Evolutionary conservation across 37 sponge, comb jelly and placozoan species (phyloP).

Genomic region (Geodia barretti): DNA sequence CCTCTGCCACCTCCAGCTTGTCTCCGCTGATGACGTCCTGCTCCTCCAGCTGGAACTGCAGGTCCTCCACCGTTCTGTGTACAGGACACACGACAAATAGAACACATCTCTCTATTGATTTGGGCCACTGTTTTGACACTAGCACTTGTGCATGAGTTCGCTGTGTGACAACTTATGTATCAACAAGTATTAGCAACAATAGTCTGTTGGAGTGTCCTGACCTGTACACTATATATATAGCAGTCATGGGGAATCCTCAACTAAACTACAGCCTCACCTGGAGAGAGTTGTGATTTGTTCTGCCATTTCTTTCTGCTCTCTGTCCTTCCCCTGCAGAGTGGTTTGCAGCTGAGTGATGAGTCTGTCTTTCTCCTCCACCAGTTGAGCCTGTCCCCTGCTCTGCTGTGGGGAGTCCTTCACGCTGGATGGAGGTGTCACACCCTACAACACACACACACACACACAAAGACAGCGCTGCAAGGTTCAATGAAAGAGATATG

Average conservation of each 20-base stretch:
- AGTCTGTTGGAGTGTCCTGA: too few relatives aligned
- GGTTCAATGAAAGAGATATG: too few relatives aligned
- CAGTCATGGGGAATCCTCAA: neutral
- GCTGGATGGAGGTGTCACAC: neutral
- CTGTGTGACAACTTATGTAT: too few relatives aligned
- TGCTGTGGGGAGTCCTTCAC: neutral
- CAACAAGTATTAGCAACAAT: too few relatives aligned
- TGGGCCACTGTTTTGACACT: too few relatives aligned
- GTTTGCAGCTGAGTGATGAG: conserved; percentile 29
- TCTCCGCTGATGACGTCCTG: conserved; percentile 60
- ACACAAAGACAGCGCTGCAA: too few relatives aligned
- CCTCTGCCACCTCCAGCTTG: conserved; percentile 35
- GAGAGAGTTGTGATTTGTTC: conserved; percentile 40
- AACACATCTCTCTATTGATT: neutral
- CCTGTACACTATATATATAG: too few relatives aligned
- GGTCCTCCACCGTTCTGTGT: conserved; percentile 74
- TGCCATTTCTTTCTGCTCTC: conserved; percentile 39
- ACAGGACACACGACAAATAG: neutral
- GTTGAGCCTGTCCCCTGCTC: conserved; percentile 4
- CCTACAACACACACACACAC: conserved; percentile 1
- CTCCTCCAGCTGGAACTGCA: conserved; percentile 81
- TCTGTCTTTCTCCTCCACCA: conserved; percentile 43
- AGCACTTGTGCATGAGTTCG: too few relatives aligned
- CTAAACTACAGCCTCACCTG: conserved; percentile 23
- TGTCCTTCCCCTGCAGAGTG: conserved; percentile 36